phyloP scores from a whole-genome alignment of 2,888 invertebrate species.

The Archips xylosteana region DNA sequence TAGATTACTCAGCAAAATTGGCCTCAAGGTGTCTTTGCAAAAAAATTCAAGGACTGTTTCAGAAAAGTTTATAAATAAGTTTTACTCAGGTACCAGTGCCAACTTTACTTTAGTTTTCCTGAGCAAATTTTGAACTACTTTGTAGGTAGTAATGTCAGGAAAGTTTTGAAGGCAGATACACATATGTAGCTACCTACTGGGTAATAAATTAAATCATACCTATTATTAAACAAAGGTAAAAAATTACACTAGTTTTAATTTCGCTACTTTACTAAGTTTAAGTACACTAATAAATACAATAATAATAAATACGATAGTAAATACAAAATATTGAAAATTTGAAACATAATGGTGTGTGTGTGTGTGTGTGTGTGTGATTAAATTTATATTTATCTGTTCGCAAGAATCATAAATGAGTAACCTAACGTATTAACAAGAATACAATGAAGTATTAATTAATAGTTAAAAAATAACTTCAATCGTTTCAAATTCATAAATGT shows the following conservation, averaged over 20 bases:
- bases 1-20: neutral
- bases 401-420: neutral
- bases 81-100: neutral
- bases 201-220: neutral
- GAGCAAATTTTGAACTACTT: conserved; percentile 1
- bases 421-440: neutral
- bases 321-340: no score
- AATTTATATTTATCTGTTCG: conserved; percentile 11
- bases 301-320: no score
- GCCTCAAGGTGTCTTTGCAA: conserved; percentile 2
- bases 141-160: neutral
- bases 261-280: no score
- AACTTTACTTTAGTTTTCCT: conserved; percentile 7
- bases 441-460: neutral
- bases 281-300: no score
- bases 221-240: no score
- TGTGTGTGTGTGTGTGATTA: neutral
- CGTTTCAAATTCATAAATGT: neutral
- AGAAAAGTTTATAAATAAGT: conserved; percentile 21
- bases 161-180: neutral
- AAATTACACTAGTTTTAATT: no score
- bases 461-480: neutral
- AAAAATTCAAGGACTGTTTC: conserved; percentile 8
- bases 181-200: neutral
- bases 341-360: neutral